Conservation (phyloP, 1,140 invertebrate species). For the Leptinotarsa undecemlineata region DNA sequence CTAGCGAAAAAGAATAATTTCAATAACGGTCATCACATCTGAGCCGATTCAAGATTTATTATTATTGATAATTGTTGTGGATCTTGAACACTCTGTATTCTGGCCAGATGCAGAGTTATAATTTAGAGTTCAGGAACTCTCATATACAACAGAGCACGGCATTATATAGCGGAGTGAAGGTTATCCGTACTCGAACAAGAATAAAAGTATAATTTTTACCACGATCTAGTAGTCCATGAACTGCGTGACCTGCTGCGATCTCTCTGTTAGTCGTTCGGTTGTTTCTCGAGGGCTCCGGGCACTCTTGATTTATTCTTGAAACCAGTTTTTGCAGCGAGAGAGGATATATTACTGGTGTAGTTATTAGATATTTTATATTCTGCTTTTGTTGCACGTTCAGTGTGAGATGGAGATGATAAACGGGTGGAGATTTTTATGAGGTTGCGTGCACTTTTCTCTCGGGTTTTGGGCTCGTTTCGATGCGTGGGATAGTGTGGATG, state of each 20-base stretch:
- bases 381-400: slow-evolving; percentile 30
- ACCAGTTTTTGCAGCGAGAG: slow-evolving; percentile 41
- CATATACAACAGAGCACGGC: background rate
- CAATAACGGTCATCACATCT: background rate
- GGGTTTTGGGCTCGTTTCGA: background rate
- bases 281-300: slow-evolving; percentile 38
- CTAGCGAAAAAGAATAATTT: background rate
- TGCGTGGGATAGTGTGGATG: background rate
- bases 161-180: slow-evolving; percentile 14
- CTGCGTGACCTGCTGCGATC: slow-evolving; percentile 46
- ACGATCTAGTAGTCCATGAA: slow-evolving; percentile 48
- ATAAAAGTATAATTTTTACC: slow-evolving; percentile 47
- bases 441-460: slow-evolving; percentile 32
- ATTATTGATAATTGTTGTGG: no score
- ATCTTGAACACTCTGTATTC: background rate
- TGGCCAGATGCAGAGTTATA: background rate
- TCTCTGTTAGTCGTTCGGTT: slow-evolving; percentile 40
- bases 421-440: slow-evolving; percentile 26
- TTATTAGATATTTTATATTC: slow-evolving; percentile 40
- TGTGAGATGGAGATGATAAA: slow-evolving; percentile 29
- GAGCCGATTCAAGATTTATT: background rate
- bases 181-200: slow-evolving; percentile 25
- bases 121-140: slow-evolving; percentile 3
- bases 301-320: slow-evolving; percentile 31
- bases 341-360: slow-evolving; percentile 25